phyloP scores from a whole-genome alignment of 2,113 vertebrate genomes.

The Meles meles region DNA sequence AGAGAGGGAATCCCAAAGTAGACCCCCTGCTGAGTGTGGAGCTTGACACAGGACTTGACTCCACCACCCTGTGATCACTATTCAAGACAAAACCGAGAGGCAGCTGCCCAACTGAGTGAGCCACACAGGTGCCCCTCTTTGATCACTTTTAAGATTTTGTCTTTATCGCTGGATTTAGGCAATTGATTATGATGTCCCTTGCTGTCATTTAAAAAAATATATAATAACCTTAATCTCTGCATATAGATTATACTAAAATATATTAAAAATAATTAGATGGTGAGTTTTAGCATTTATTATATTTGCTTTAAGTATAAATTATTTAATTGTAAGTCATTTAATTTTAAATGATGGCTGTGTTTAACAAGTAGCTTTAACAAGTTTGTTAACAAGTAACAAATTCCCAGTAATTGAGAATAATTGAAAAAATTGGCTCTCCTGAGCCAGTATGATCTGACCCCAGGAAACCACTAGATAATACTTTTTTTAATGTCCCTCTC shows the following conservation, averaged over 20 bases:
- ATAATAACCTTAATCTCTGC: not conserved
- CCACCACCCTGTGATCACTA: not conserved
- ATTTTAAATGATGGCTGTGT: not conserved
- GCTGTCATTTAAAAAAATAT: not conserved
- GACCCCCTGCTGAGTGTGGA: not conserved
- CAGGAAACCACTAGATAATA: not conserved
- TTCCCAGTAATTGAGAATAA: conserved; percentile 3
- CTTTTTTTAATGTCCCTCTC: not conserved
- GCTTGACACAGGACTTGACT: not conserved
- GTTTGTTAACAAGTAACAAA: no score
- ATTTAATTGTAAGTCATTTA: not conserved
- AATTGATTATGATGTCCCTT: no score
- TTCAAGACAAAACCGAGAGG: not conserved
- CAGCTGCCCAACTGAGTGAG: no score
- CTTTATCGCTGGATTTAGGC: no score
- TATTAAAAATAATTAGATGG: not conserved
- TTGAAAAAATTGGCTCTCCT: not conserved
- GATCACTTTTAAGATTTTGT: no score
- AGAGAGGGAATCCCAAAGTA: not conserved
- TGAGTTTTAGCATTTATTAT: not conserved
- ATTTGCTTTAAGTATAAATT: conserved; percentile 25
- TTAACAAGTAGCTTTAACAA: not conserved
- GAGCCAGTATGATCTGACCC: not conserved
- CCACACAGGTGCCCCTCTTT: no score
- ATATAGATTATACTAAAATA: not conserved